phyloP scores from a whole-genome alignment of 2,797 vertebrate genomes.

The Spondyliosoma cantharus region DNA sequence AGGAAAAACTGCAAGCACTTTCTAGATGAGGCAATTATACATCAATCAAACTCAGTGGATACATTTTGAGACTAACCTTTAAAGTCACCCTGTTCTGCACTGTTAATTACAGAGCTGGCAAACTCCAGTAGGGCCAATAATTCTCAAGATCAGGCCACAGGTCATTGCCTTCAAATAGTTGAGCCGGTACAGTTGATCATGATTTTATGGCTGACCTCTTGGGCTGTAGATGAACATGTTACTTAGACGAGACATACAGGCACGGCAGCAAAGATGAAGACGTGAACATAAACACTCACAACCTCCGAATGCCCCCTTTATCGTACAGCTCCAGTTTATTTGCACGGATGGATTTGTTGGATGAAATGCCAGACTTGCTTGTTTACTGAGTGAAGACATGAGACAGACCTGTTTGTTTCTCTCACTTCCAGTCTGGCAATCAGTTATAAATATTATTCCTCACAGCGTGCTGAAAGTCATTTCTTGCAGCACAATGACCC shows the following conservation, averaged over 20 bases:
- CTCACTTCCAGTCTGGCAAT: slow-evolving; percentile 35
- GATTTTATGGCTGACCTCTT: slow-evolving; percentile 54
- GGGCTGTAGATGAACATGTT: slow-evolving; percentile 53
- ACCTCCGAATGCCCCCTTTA: not conserved
- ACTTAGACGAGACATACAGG: slow-evolving; percentile 35
- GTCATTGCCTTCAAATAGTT: slow-evolving; percentile 73
- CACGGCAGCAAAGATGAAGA: slow-evolving; percentile 3
- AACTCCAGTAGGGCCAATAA: slow-evolving; percentile 71
- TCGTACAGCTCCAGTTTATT: slow-evolving; percentile 22
- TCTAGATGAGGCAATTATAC: slow-evolving; percentile 46
- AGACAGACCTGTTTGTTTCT: slow-evolving; percentile 27
- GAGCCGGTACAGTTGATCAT: slow-evolving; percentile 63
- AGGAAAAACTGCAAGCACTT: slow-evolving; percentile 52
- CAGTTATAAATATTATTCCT: slow-evolving; percentile 57
- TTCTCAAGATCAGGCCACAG: slow-evolving; percentile 77
- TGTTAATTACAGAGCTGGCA: slow-evolving; percentile 80
- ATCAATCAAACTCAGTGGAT: slow-evolving; percentile 70
- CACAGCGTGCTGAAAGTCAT: slow-evolving; percentile 38
- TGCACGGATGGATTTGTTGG: slow-evolving; percentile 13
- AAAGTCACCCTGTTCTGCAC: slow-evolving; percentile 78
- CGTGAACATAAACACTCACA: not conserved
- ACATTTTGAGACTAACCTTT: slow-evolving; percentile 73
- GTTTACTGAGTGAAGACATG: slow-evolving; percentile 29
- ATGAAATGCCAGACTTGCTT: slow-evolving; percentile 48
- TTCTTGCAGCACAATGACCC: slow-evolving; percentile 40